phyloP scores from a whole-genome alignment of 2,797 vertebrate species.

The Atherinosoma microstoma region DNA sequence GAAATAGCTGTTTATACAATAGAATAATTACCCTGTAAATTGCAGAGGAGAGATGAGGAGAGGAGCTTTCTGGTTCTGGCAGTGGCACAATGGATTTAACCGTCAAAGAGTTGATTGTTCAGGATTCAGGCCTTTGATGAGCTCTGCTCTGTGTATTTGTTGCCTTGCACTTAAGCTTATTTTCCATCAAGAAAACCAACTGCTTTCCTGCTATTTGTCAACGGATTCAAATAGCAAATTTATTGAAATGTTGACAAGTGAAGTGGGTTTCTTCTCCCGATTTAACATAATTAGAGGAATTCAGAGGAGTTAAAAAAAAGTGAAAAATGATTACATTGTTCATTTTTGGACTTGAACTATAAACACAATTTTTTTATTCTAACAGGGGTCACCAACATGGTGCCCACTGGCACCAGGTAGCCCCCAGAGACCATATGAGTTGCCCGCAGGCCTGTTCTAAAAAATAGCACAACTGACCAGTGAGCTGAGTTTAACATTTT shows the following conservation, averaged over 20 bases:
- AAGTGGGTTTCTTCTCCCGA: neutral
- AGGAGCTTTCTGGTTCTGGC: slow-evolving; percentile 39
- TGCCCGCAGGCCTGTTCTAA: too few relatives aligned
- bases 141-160: slow-evolving; percentile 29
- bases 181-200: slow-evolving; percentile 42
- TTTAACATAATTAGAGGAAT: neutral
- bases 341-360: too few relatives aligned
- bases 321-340: too few relatives aligned
- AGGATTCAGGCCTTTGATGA: slow-evolving; percentile 54
- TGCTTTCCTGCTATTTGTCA: slow-evolving; percentile 46
- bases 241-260: neutral
- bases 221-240: slow-evolving; percentile 44
- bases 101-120: slow-evolving; percentile 52
- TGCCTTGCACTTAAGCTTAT: slow-evolving; percentile 24
- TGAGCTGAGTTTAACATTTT: too few relatives aligned
- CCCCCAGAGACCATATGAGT: too few relatives aligned
- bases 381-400: too few relatives aligned
- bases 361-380: too few relatives aligned
- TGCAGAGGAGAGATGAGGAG: slow-evolving; percentile 20
- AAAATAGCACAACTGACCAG: too few relatives aligned
- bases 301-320: neutral
- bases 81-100: slow-evolving; percentile 35
- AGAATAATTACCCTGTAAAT: slow-evolving; percentile 69
- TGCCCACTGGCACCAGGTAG: too few relatives aligned
- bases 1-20: slow-evolving; percentile 76